These are phyloP conservation scores for Andrena camellia DNA, from an alignment of 2,888 invertebrate species.

Conservation along the genomic window DNA sequence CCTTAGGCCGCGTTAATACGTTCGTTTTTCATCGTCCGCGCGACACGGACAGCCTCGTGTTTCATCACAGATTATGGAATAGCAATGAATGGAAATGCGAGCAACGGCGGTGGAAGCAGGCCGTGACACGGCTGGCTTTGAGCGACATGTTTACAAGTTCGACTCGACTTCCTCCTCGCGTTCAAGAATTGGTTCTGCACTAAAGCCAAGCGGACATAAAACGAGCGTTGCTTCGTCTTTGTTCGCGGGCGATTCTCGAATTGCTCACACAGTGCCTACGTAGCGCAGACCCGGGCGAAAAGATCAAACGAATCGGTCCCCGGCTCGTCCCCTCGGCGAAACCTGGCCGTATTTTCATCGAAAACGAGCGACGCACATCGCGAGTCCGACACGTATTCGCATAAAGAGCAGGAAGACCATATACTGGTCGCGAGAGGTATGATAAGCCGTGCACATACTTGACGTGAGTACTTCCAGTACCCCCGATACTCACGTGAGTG, in stretches of 20 bases:
- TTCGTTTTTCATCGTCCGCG: conserved; percentile 73
- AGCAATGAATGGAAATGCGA: conserved; percentile 64
- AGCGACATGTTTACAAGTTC: conserved; percentile 56
- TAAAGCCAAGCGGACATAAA: not conserved
- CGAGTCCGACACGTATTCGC: conserved; percentile 62
- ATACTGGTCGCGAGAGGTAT: conserved; percentile 73
- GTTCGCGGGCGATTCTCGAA: not conserved
- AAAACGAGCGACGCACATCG: conserved; percentile 51
- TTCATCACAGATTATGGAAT: conserved; percentile 54
- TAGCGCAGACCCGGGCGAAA: not conserved
- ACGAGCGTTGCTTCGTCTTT: not conserved
- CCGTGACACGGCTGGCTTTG: conserved; percentile 32
- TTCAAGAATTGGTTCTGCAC: conserved; percentile 20
- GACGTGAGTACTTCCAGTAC: conserved; percentile 78
- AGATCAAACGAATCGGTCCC: not conserved
- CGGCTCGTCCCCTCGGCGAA: conserved; percentile 2
- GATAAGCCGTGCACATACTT: conserved; percentile 80
- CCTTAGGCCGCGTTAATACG: conserved; percentile 67
- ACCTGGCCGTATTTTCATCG: conserved; percentile 42
- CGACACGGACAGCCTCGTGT: conserved; percentile 54
- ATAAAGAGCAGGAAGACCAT: conserved; percentile 81
- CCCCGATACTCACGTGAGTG: conserved; percentile 71
- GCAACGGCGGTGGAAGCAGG: conserved; percentile 31
- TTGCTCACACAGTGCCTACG: not conserved
- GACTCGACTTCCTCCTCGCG: not conserved